phyloP scores from a whole-genome alignment of 2,797 vertebrate species.

The Tenualosa thibaudeaui region DNA sequence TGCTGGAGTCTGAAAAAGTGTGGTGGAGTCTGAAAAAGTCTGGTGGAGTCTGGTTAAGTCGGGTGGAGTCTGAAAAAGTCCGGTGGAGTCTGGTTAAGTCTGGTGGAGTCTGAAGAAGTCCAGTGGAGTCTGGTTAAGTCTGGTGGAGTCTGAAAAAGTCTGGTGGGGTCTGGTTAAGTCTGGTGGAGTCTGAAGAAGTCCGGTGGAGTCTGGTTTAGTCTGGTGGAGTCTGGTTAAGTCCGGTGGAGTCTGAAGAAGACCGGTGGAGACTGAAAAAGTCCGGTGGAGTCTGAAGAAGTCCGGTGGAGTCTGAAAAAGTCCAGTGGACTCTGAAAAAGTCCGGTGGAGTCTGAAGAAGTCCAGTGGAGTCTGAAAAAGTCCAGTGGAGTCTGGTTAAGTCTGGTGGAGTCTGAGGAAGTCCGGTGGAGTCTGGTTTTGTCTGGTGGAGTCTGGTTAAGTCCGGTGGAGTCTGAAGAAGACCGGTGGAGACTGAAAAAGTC shows the following conservation, averaged over 20 bases:
- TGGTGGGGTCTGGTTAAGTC: no score
- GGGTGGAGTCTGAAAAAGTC: not conserved
- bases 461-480: not conserved
- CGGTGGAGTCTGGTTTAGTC: no score
- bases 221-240: no score
- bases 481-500: slow-evolving; percentile 31
- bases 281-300: no score
- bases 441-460: no score
- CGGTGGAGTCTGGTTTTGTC: no score
- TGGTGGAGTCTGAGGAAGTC: not conserved
- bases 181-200: no score
- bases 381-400: not conserved
- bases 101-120: no score
- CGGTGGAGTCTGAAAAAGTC: not conserved
- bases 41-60: not conserved
- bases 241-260: not conserved
- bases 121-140: no score
- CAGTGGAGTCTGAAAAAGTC: not conserved
- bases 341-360: no score
- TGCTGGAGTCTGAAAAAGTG: not conserved
- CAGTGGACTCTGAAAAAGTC: slow-evolving; percentile 30
- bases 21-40: slow-evolving; percentile 32
- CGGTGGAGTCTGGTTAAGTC: no score
- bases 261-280: slow-evolving; percentile 31
- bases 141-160: not conserved